Base-by-base conservation (phyloP, 2,113 vertebrate genomes). In the Alosa alosa region DNA sequence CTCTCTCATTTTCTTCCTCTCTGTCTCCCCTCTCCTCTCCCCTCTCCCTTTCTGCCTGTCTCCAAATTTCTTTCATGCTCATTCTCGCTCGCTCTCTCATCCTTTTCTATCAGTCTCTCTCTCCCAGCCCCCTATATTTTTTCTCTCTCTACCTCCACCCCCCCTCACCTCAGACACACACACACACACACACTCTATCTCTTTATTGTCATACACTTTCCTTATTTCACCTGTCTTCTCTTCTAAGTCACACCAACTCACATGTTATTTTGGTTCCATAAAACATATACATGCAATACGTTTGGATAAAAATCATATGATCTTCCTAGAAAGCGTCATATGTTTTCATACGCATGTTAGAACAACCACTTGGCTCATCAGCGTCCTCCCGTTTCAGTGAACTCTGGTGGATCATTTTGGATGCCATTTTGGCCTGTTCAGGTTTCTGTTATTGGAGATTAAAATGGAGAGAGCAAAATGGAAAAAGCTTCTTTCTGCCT, bases 1-100 rank as follows among this genome's bases (percentile, higher is more conserved):
- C 90, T 89, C 81, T 85, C 83, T 91, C 88, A n/a, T 86, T 86
- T 87, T 86, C 72, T 86, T 31, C 86, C 52, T 83, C 45, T 82
- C 85, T 88, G 57, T 75, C 41, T 88, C 52, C 22, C 3, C 10
- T 36, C 11, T 39, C 31, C 15, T 10, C 1, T 15, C 15, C 31
- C 13, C 31, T 78, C 36, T 39, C 72, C 36, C 13, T 6, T 60
- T 3, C 25, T 36, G 36, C 11, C 68, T 75, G 4, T 75, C 7
- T 75, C 7, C 8, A 31, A 31, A 31, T 31, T 15, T 75, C 68
- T 39, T 8, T 75, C 60, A 22, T 10, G 11, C 31, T 75, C 68
- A 15, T 13, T 75, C 25, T 4, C 13, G 39, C n/a, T 36, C n/a
- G 1, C 31, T 36, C 64, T 36, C 64, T 36, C 36, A 0, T 72